Evolutionary conservation across 23 tunicate species (phyloP), one percentile per base, ranked within the genome.

Genomic region (Pegea sp.): DNA sequence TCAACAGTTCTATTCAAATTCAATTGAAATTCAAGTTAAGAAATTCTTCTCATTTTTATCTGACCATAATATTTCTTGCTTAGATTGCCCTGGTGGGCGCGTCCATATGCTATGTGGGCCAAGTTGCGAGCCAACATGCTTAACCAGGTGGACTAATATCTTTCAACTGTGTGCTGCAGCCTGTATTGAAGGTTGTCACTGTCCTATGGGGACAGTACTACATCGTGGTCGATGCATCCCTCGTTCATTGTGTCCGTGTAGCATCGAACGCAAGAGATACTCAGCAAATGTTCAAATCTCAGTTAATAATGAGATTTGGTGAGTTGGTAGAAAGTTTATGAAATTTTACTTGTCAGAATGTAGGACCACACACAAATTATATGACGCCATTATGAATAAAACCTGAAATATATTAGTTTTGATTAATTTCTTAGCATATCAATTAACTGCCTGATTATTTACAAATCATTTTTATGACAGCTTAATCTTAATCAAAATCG

Each of bases 91-190:
- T 7, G 76, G 86, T 2, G 95, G 95, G 5, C 50, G 56, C 31
- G 64, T 84, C 1, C 74, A 67, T 59, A 74, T 74, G 84, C 54
- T 42, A 3, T 84, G 95, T 59, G 95, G 95, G 16, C 95, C 95
- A 22, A 84, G 84, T 43, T 84, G 95, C 52, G 95, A 67, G 48
- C 67, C 42, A 48, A 84, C 95, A 2, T 84, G 95, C 52, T 56
- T 18, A 1, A 59, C 29, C 11, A 29, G 46, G 13, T 55, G 66
- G 49, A 52, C 22, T 3, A 64, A 21, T 11, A 52, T 1, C 63
- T 48, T 56, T 11, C 24, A 56, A 5, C 44, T 60, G 52, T 84
- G 95, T 34, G 56, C 76, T 0, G 27, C 63, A 19, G 56, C 69
- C 26, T 84, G 95, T 46, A 59, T 74, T 31, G n/a, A 51, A 0